These are phyloP conservation scores for Phania funesta DNA, from an alignment of 2,888 invertebrate species.

Conservation along the genomic window DNA sequence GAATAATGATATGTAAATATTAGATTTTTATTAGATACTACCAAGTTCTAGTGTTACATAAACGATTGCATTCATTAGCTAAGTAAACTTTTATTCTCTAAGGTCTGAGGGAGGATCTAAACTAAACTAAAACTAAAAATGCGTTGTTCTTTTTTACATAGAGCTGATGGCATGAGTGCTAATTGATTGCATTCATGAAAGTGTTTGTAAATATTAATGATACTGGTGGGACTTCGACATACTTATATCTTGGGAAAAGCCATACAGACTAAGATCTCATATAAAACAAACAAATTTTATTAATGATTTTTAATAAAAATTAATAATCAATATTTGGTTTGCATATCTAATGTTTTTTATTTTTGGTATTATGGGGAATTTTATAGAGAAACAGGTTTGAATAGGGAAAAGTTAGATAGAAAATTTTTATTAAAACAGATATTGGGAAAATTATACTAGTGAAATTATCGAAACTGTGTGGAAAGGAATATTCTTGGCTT, in stretches of 20 bases:
- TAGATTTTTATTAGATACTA: constrained; percentile 27
- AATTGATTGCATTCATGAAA: neutral
- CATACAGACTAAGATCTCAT: too few species aligned
- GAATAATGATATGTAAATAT: constrained; percentile 54
- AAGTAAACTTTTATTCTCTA: constrained; percentile 47
- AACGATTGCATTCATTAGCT: constrained; percentile 67
- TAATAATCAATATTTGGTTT: too few species aligned
- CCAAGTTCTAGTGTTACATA: constrained; percentile 44
- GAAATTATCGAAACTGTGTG: too few species aligned
- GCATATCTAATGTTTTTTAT: too few species aligned
- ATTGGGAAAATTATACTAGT: too few species aligned
- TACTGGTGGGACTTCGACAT: neutral
- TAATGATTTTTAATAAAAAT: too few species aligned
- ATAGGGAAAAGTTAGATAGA: too few species aligned
- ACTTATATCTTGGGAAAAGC: neutral
- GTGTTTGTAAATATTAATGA: neutral
- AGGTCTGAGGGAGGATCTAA: neutral
- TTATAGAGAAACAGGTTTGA: too few species aligned
- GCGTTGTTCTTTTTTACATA: neutral
- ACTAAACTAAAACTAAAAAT: neutral
- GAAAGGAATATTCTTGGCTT: too few species aligned
- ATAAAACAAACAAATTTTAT: too few species aligned
- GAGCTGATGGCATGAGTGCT: neutral
- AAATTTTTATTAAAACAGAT: too few species aligned
- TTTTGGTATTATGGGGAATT: too few species aligned